Conservation (phyloP, 2,797 vertebrate genomes). For the Hemibagrus guttatus region DNA sequence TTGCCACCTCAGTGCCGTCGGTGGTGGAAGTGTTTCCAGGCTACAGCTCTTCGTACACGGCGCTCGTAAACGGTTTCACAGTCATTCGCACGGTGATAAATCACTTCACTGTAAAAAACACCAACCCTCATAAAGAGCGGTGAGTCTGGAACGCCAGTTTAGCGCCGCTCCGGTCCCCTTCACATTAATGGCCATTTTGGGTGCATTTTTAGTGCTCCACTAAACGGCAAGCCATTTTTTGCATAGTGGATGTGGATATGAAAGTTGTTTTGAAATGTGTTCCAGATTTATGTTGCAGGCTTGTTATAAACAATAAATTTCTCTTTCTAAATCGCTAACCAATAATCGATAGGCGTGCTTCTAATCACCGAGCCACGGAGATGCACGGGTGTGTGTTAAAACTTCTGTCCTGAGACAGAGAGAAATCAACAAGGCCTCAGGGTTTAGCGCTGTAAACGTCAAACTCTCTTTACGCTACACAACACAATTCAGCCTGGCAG, state of each 20-base stretch:
- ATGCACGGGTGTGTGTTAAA: not conserved
- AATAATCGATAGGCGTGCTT: not conserved
- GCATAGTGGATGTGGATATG: not conserved
- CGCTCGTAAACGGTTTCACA: constrained; percentile 54
- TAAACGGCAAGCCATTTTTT: not conserved
- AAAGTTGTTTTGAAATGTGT: constrained; percentile 42
- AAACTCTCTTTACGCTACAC: constrained; percentile 13
- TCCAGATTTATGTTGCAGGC: constrained; percentile 40
- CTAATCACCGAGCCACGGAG: not conserved
- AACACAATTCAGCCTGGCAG: constrained; percentile 31
- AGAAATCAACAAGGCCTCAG: not conserved
- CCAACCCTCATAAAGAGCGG: constrained; percentile 43
- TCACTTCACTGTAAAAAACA: constrained; percentile 43
- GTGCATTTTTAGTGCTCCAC: constrained; percentile 5
- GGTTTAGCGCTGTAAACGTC: not conserved
- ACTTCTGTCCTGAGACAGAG: not conserved
- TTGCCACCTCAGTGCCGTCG: constrained; percentile 38
- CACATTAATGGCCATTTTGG: constrained; percentile 33
- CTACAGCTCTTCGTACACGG: constrained; percentile 9
- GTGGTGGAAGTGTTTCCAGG: constrained; percentile 38
- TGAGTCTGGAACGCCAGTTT: constrained; percentile 19
- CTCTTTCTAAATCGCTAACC: not conserved
- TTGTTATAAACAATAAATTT: constrained; percentile 30
- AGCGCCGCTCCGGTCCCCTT: constrained; percentile 3
- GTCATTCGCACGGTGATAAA: constrained; percentile 45